Conservation (phyloP, 2,113 vertebrate genomes). For the Boleophthalmus pectinirostris region DNA sequence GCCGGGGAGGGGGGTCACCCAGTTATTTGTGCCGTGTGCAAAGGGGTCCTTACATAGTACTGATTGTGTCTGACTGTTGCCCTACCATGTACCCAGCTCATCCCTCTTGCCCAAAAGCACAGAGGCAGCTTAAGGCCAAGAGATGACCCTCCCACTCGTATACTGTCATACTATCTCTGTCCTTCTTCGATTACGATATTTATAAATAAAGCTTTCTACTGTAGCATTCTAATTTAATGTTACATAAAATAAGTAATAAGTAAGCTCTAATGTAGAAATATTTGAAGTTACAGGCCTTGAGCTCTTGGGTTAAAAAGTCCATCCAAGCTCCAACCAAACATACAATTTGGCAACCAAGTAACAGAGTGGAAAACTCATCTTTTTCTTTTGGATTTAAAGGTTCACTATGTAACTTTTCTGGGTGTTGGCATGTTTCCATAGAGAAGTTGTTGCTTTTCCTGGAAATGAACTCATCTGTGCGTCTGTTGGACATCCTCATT, state of each 20-base stretch:
- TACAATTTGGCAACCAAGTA: too few species aligned
- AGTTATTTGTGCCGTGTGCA: constrained; percentile 50
- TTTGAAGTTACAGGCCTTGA: not conserved
- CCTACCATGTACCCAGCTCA: constrained; percentile 58
- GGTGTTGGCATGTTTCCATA: too few species aligned
- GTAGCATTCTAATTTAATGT: not conserved
- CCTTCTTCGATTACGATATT: not conserved
- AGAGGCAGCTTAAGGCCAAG: constrained; percentile 31
- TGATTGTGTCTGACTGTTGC: constrained; percentile 69
- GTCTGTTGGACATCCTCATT: too few species aligned
- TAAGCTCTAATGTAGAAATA: not conserved
- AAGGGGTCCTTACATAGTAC: constrained; percentile 70
- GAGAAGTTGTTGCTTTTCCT: too few species aligned
- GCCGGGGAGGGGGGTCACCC: constrained; percentile 40
- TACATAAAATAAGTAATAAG: too few species aligned
- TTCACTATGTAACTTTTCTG: too few species aligned
- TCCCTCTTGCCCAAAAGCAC: constrained; percentile 21
- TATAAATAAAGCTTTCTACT: not conserved
- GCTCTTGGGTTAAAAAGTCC: too few species aligned
- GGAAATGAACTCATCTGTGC: too few species aligned
- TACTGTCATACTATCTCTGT: constrained; percentile 13
- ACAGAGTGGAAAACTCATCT: too few species aligned
- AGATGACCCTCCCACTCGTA: constrained; percentile 36
- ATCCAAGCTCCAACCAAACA: not conserved
- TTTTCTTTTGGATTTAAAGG: too few species aligned